Conservation (phyloP, 2,888 invertebrate genomes). For the Steinernema scapterisci region DNA sequence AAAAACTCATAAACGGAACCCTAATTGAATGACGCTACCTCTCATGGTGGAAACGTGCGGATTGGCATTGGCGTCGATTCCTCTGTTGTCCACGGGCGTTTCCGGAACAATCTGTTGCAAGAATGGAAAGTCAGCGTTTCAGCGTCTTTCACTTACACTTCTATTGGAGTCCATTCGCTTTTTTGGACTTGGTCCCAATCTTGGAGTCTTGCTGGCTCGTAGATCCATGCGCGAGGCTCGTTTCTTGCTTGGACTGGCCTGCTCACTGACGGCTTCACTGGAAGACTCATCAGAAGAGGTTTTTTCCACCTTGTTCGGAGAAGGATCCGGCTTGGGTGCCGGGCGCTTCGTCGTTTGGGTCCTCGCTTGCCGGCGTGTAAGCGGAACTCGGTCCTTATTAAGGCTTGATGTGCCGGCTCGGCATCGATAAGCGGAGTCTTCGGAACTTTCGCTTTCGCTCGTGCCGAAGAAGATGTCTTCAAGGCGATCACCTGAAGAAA, state of each 20-base stretch:
- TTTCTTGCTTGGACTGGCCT: background rate
- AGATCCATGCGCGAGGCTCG: background rate
- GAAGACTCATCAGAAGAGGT: background rate
- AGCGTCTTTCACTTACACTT: no score
- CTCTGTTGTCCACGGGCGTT: background rate
- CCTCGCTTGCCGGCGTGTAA: constrained; percentile 7
- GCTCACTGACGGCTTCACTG: background rate
- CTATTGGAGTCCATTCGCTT: no score
- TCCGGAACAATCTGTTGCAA: no score
- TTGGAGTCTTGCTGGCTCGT: no score
- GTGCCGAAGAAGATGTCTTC: constrained; percentile 20
- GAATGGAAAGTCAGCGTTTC: no score
- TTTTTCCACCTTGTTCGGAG: no score
- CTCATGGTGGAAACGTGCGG: background rate
- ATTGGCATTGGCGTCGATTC: background rate
- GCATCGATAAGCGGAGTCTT: constrained; percentile 16
- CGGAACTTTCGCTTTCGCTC: constrained; percentile 18
- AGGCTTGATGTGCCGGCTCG: background rate
- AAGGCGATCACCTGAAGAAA: background rate
- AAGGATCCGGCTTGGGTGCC: no score
- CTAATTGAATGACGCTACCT: background rate
- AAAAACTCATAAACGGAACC: background rate
- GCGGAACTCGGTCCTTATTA: background rate
- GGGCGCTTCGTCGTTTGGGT: background rate
- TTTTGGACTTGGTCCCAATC: no score